Base-by-base conservation (phyloP, 2,888 invertebrate genomes). In the Drosophila siamana region DNA sequence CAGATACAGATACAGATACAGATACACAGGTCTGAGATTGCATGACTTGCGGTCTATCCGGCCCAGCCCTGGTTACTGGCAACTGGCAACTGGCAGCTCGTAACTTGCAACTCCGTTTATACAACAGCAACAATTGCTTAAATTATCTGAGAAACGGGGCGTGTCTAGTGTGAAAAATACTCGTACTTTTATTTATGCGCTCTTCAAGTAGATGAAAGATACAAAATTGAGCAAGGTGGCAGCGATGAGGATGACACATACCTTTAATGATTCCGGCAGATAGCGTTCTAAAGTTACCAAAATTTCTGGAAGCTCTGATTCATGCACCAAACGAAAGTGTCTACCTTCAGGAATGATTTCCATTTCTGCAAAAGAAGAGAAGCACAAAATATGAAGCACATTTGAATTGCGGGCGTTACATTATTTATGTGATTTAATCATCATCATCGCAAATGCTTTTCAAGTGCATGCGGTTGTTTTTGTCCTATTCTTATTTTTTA, bases 221-320 rank as follows among this genome's bases (percentile, higher is more conserved):
- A n/a, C 11, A 11, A 8, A 33, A 36, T 9, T 13, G 16, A 33
- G 19, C n/a, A 8, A 19, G 13, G 7, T 41, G 5, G 30, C 11
- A 9, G 4, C 5, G 9, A 30, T 26, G 33, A 4, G 41, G 40
- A 11, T n/a, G 13, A 22, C 1, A 78, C 80, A 74, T 94, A 97
- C 97, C 95, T 97, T 97, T 90, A 97, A 94, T 90, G 97, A 96
- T 93, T 96, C 96, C 91, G 97, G 97, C 93, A 97, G 94, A 94
- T 95, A 96, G 93, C 95, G 94, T 91, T 95, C 95, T 92, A 97
- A 94, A 92, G 95, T 94, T 92, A 96, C 95, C 93, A 96, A 94
- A 92, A 97, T 95, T 92, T 95, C 95, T 91, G 96, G 95, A 93
- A 97, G 95, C 94, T 97, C 96, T 92, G 96, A 95, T 94, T 96